These are phyloP conservation scores for Idaea aversata DNA, from an alignment of 2,888 invertebrate species.

Conservation along the genomic window DNA sequence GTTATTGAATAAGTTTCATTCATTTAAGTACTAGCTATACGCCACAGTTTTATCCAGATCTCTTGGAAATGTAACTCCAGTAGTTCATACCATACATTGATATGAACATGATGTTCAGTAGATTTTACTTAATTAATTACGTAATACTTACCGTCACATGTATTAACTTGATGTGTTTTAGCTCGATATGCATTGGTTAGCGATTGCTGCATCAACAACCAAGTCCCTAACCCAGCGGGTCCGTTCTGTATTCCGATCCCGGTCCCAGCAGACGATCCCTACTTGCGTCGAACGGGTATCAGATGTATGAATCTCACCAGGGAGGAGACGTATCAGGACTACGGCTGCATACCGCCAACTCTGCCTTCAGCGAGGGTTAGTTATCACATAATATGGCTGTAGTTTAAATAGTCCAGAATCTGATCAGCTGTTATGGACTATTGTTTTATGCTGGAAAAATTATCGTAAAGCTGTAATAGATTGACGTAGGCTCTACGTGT, in stretches of 20 bases:
- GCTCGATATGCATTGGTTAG: slow-evolving; percentile 31
- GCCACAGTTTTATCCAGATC: too few species aligned
- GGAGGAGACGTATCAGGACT: slow-evolving; percentile 42
- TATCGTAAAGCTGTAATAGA: too few species aligned
- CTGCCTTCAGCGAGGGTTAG: slow-evolving; percentile 45
- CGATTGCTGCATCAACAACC: slow-evolving; percentile 39
- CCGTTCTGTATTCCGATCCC: slow-evolving; percentile 37
- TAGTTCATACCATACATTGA: too few species aligned
- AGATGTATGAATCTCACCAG: slow-evolving; percentile 49
- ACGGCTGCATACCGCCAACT: slow-evolving; percentile 38
- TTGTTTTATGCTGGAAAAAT: too few species aligned
- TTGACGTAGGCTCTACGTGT: too few species aligned
- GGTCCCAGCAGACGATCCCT: slow-evolving; percentile 46
- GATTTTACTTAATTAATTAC: too few species aligned
- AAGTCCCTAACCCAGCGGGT: slow-evolving; percentile 33
- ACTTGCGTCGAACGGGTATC: slow-evolving; percentile 37
- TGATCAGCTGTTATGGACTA: too few species aligned
- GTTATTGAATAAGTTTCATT: not conserved
- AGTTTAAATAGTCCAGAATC: not conserved
- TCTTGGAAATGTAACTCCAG: too few species aligned
- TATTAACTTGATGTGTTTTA: slow-evolving; percentile 10
- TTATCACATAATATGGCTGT: not conserved
- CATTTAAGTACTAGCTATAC: too few species aligned
- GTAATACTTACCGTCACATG: too few species aligned
- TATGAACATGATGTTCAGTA: too few species aligned